phyloP scores from a whole-genome alignment of 1,140 invertebrate species.

The Panulirus ornatus region DNA sequence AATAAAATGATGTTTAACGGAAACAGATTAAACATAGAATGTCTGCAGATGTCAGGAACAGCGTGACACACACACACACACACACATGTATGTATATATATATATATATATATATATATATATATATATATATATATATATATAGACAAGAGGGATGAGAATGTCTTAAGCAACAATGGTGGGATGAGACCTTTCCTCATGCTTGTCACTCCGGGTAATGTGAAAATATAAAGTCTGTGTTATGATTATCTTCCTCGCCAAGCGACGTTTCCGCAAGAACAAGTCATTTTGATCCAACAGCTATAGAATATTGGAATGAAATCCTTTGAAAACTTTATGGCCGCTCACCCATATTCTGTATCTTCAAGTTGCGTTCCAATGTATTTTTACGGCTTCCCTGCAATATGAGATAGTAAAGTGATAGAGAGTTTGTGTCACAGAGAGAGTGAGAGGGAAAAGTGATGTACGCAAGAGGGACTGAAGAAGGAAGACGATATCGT shows the following conservation, averaged over 20 bases:
- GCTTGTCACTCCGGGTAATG: too few relatives aligned
- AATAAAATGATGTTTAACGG: too few relatives aligned
- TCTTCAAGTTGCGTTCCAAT: not conserved
- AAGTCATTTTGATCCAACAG: not conserved
- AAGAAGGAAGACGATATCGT: not conserved
- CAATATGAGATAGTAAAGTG: not conserved
- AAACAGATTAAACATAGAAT: too few relatives aligned
- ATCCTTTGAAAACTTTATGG: constrained; percentile 2
- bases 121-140: not conserved
- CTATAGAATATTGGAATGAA: not conserved
- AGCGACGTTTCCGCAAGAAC: not conserved
- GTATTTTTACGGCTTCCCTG: not conserved
- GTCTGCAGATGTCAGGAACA: too few relatives aligned
- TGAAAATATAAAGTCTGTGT: too few relatives aligned
- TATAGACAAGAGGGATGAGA: not conserved
- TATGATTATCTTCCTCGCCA: not conserved
- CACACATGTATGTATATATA: not conserved
- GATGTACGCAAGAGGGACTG: not conserved
- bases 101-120: not conserved
- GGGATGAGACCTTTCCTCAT: too few relatives aligned
- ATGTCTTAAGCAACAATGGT: too few relatives aligned
- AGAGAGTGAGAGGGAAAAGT: not conserved
- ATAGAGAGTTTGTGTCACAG: not conserved
- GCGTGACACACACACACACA: constrained; percentile 19
- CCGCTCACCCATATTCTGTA: not conserved